Evolutionary conservation across 2,888 invertebrate species (phyloP), one percentile per base, ranked within the genome.

Genomic region (Alloscopus bannaensis): DNA sequence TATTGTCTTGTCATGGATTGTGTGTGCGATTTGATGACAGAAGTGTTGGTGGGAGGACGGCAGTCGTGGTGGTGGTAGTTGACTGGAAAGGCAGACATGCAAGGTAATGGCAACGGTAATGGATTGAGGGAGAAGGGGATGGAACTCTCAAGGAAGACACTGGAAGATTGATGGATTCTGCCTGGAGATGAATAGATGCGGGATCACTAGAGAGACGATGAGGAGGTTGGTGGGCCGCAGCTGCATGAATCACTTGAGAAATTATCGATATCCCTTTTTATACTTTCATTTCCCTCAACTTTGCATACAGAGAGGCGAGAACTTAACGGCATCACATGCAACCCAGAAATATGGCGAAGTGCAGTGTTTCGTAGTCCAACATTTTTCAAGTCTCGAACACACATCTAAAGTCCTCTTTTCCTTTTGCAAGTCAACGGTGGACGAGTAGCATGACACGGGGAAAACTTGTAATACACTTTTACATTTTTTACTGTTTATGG

Each of bases 161-260:
- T 29, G 52, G 31, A 81, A 84, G 84, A 84, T 84, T 81, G 84
- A 84, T 84, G 84, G 82, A 77, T 82, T 75, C 77, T 76, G 77
- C 80, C 64, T 57, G 75, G 77, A 82, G 81, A 84, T 84, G 82
- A 82, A 84, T 84, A 81, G 82, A 82, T 80, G 76, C 73, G 59
- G 72, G 81, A 81, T 75, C 71, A 76, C 47, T 52, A 28, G 36
- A 50, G 55, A n/a, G n/a, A 75, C 65, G 62, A 71, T 66, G 76
- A 72, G 71, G 71, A 71, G 59, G 76, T 77, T 50, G 31, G 68
- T 59, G 62, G 68, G 73, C 80, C 75, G 18, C 75, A 75, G 75
- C 75, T 75, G 75, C 75, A 68, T 75, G 75, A 75, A 75, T 66
- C 66, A 59, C 66, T 75, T 66, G 66, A 68, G 75, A 75, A 75